Evolutionary conservation across 2,888 invertebrate genomes (phyloP), one percentile per base, ranked within the genome.

Genomic region (Luffia ferchaultella): DNA sequence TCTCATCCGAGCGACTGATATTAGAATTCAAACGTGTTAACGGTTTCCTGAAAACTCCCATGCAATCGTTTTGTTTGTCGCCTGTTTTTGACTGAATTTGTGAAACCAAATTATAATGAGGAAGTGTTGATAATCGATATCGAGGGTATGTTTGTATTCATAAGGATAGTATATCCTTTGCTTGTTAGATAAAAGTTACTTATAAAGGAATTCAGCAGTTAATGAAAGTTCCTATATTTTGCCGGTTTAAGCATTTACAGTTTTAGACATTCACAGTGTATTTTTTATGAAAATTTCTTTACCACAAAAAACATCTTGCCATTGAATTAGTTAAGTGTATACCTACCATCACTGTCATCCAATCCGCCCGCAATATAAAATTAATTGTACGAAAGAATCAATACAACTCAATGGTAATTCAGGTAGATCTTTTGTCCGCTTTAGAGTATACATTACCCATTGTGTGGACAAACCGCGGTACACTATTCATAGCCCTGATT

Each of bases 361-460:
- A 7, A 30, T 30, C 30, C 30, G 30, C 12, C 5, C 70, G 64
- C 72, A 70, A 70, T 71, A 63, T 62, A 60, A 61, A 58, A 62
- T 62, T 72, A 73, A 73, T 73, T 72, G 68, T 68, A 65, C 62
- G 55, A 57, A 62, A 69, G 66, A 63, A 55, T 50, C 57, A 59
- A 61, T 61, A 64, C 64, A 63, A 57, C 59, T 53, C 59, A 60
- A 60, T 64, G 62, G 60, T 46, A 60, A 60, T 62, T 68, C 65
- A 68, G 30, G 30, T 30, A 30, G 30, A 30, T 3, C 30, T 30
- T 30, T 30, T 30, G 30, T 30, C 5, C 30, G 30, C 12, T 30
- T 30, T 3, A 30, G 30, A 3, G 30, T 30, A 30, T 30, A 3
- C 30, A 30, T 30, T 30, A 30, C 30, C 5, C 30, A 30, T 30